A percentile compares a stretch with the other conserved stretches of the same genome.
Evolutionary conservation across 2,113 vertebrate genomes (phyloP).

Genomic region (Ailuropoda melanoleuca): DNA sequence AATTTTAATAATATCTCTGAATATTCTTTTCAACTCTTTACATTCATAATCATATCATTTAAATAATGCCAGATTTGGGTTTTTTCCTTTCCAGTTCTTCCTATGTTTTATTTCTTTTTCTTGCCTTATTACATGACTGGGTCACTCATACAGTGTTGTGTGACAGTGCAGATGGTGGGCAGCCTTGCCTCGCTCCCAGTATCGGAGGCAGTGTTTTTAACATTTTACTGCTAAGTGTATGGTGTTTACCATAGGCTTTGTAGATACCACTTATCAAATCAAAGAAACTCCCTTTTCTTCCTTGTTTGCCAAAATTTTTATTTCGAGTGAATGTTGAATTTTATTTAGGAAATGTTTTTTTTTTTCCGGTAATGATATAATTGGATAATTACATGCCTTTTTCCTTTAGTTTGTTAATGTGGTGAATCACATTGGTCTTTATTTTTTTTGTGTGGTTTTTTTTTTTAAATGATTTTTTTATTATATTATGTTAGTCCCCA

Average conservation of each 20-base stretch:
- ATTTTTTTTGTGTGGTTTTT: no score
- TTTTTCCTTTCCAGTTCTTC: background rate
- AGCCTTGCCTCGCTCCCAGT: background rate
- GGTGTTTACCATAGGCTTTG: background rate
- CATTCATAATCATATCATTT: background rate
- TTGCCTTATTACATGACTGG: background rate
- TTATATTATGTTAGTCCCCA: no score
- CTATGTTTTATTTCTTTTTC: background rate
- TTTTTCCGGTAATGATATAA: background rate
- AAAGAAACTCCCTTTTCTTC: background rate
- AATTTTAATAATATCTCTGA: background rate
- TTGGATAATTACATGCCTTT: background rate
- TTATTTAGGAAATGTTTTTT: background rate
- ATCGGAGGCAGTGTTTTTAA: background rate
- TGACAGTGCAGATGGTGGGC: background rate
- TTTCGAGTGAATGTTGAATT: background rate
- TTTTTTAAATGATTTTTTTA: no score
- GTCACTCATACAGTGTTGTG: background rate
- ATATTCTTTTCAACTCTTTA: background rate
- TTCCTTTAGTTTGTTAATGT: background rate
- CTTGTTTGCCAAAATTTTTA: background rate
- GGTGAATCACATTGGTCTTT: background rate
- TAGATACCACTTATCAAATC: background rate
- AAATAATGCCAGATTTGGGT: background rate
- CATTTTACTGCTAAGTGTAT: background rate